Evolutionary conservation across 2,113 vertebrate genomes (phyloP), one percentile per base, ranked within the genome.

Genomic region (Edolisoma coerulescens): DNA sequence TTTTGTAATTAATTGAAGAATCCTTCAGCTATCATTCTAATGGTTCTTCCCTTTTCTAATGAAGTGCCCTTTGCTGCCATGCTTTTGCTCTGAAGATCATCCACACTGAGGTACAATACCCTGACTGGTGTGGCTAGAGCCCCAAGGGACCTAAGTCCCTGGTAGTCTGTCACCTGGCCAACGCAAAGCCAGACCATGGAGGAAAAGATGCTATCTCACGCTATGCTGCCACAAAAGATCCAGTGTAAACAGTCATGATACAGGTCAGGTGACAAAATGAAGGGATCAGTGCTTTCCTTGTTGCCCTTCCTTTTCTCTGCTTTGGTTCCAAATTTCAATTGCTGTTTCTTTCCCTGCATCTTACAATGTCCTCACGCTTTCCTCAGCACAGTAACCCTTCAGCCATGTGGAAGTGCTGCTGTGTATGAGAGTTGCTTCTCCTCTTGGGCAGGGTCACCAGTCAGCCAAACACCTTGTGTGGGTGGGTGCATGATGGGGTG

Each of bases 321-420:
- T 84, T 45, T 67, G 21, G 9, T 39, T 84, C 23, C 15, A 47
- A 14, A 28, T 33, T 74, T 84, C 42, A 45, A 13, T 37, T 30
- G 6, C 20, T 79, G 12, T 79, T 88, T 13, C 10, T 69, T 79
- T 80, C 16, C 47, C 57, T 50, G 28, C 11, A 84, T 8, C 3
- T 64, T 24, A 60, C 13, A 54, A 39, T 0, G 1, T 42, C 6
- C 11, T 27, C 3, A 27, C 0, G 0, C 18, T 45, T 90, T 70
- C 33, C 20, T 54, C 23, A 75, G 17, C 39, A 70, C 19, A 63
- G 7, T 13, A 82, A 27, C 33, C 11, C 27, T 54, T 63, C 60
- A 82, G 35, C 16, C 44, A 23, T 13, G n/a, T 53, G 39, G 18
- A 84, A 87, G 14, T 41, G 16, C 26, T 67, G 17, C 30, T 54